Base-by-base conservation (phyloP, 1,140 invertebrate genomes). In the Drosophila watanabei region DNA sequence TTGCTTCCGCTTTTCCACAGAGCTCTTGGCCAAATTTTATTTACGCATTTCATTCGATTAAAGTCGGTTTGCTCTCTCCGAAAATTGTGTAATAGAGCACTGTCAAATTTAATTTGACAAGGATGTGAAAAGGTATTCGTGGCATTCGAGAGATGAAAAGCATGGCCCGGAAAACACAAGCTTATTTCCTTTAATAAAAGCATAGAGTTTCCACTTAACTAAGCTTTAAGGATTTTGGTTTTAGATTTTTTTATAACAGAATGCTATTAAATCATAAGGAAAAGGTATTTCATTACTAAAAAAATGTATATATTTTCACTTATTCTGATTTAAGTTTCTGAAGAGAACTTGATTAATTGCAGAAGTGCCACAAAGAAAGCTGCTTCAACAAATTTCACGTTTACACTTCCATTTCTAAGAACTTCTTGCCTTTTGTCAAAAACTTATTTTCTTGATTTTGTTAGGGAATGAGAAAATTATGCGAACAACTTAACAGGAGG, bases 21-120 rank as follows among this genome's bases (percentile, higher is more conserved):
- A 57, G 58, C 65, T 62, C 52, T 66, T 70, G 30, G 20, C 8
- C 56, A 71, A 89, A 88, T 85, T 79, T 66, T 79, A 88, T 88
- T 85, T 89, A 88, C 78, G 70, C 81, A 88, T 69, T 81, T 85
- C 69, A 89, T 88, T 89, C 70, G 70, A 89, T 88, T 89, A 89
- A 75, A 72, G 73, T 64, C n/a, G 35, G 52, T 45, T 75, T 57
- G 68, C 46, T 60, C 46, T 68, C 51, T 52, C 24, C 4, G 32
- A 33, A 82, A 89, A 89, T 79, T 85, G 81, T 56, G 69, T 89
- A 88, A 89, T 81, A 84, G 78, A 81, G 85, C 73, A 58, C 58
- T 66, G 59, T 69, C 58, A 75, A 88, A 88, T 81, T 89, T 64
- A 88, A 89, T 88, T 85, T 89, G 62, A 71, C 52, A 54, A 75